Evolutionary conservation across 2,113 vertebrate species (phyloP), one percentile per base, ranked within the genome.

Genomic region (Corythornis madagascariensis): DNA sequence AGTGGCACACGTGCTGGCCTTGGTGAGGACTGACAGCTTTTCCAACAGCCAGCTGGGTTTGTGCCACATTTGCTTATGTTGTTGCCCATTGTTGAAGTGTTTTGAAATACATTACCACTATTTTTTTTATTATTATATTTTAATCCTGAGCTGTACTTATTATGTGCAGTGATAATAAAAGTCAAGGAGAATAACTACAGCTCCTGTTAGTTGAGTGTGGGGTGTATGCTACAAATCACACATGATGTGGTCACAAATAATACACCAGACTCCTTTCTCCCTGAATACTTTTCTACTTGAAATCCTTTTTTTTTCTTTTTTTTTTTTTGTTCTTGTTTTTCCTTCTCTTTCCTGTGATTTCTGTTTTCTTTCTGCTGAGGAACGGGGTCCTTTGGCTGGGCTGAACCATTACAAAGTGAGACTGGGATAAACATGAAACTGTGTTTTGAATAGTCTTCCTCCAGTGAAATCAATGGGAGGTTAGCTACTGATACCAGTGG

Each of bases 171-270:
- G 26, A 7, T 77, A 52, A 59, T 11, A 63, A 45, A 86, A 81
- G 28, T 71, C 16, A 43, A 66, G 40, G 13, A 55, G 48, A 73
- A 19, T 31, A 81, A 26, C 28, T 15, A 24, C 21, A 60, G 21
- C 21, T 72, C 31, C 35, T 61, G 10, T 47, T 60, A 42, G 18
- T 75, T 4, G 3, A 11, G 63, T 16, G 19, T 48, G 38, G 45
- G 7, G 22, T 53, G 31, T 56, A 17, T 67, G n/a, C 24, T 59
- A 16, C 29, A 38, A 50, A 8, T 52, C 50, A 24, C 29, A 26
- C 0, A 0, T 10, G 16, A 4, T 9, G 3, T 16, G 17, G 13
- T n/a, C 50, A 74, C 40, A 65, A 29, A 21, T 16, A 53, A 60
- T 28, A 33, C 1, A 20, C 21, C 53, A 18, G 24, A 15, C 18